These are phyloP conservation scores for Sciurus niger DNA, from an alignment of 2,113 vertebrate species.

Conservation along the genomic window DNA sequence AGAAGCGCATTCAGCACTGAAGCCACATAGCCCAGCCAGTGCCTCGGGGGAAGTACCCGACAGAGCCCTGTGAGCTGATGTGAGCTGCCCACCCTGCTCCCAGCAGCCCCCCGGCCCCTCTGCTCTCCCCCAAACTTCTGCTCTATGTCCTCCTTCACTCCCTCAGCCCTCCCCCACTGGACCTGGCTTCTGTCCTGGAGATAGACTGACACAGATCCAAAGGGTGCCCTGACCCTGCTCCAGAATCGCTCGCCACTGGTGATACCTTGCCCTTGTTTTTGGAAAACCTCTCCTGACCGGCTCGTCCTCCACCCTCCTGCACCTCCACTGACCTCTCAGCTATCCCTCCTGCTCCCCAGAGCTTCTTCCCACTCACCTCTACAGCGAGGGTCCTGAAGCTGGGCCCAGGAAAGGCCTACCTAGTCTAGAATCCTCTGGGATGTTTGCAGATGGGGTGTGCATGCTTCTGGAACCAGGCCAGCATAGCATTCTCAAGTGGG, in stretches of 20 bases:
- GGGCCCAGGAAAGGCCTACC: background rate
- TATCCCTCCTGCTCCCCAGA: background rate
- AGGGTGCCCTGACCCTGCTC: background rate
- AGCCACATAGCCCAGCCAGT: background rate
- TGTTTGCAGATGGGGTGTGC: background rate
- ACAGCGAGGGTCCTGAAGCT: no score
- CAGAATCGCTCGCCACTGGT: background rate
- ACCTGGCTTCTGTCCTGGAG: background rate
- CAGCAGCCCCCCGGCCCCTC: background rate
- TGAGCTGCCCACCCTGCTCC: rapidly evolving
- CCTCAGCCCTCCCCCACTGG: background rate
- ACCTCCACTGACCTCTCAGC: background rate
- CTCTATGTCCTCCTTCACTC: background rate
- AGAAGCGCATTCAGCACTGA: rapidly evolving
- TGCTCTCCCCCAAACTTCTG: no score
- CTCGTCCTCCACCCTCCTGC: background rate
- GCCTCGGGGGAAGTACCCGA: rapidly evolving
- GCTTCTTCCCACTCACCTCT: background rate
- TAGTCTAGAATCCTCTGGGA: background rate
- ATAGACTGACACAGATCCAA: no score
- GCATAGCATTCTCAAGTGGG: background rate
- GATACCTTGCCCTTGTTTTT: background rate
- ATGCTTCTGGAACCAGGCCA: background rate
- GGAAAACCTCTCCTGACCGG: background rate
- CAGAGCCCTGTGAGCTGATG: rapidly evolving